A percentile compares a stretch with the other conserved stretches of the same genome.
Evolutionary conservation across 2,113 vertebrate species (phyloP).

Genomic region (Proterorhinus semilunaris): DNA sequence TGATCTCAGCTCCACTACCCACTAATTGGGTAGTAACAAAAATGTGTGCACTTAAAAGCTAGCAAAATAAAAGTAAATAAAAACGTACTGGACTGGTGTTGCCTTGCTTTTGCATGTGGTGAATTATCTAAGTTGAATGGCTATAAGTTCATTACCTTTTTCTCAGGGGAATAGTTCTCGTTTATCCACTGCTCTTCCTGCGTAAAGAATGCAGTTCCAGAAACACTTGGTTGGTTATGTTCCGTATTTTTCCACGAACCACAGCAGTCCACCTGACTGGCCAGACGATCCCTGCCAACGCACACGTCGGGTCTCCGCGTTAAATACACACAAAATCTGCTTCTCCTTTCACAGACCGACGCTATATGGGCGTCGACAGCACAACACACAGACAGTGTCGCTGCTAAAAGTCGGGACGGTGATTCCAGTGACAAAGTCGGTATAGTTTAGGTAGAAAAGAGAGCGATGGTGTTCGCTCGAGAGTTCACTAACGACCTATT

Average conservation of each 20-base stretch:
- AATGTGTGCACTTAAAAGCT: too few species aligned
- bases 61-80: too few species aligned
- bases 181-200: not conserved
- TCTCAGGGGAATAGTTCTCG: constrained; percentile 1
- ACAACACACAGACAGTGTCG: not conserved
- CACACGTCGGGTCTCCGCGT: not conserved
- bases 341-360: not conserved
- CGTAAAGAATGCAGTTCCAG: not conserved
- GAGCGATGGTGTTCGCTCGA: not conserved
- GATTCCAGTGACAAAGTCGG: not conserved
- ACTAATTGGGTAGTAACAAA: too few species aligned
- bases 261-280: not conserved
- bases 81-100: not conserved
- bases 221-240: not conserved
- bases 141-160: not conserved
- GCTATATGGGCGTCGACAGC: not conserved
- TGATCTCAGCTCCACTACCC: too few species aligned
- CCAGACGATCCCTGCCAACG: not conserved
- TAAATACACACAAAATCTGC: not conserved
- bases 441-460: not conserved
- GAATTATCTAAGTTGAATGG: not conserved
- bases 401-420: not conserved
- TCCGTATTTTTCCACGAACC: not conserved
- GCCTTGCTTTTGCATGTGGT: not conserved
- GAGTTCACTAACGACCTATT: not conserved